Conservation (phyloP, 2,113 vertebrate species). For the Lepus americanus region DNA sequence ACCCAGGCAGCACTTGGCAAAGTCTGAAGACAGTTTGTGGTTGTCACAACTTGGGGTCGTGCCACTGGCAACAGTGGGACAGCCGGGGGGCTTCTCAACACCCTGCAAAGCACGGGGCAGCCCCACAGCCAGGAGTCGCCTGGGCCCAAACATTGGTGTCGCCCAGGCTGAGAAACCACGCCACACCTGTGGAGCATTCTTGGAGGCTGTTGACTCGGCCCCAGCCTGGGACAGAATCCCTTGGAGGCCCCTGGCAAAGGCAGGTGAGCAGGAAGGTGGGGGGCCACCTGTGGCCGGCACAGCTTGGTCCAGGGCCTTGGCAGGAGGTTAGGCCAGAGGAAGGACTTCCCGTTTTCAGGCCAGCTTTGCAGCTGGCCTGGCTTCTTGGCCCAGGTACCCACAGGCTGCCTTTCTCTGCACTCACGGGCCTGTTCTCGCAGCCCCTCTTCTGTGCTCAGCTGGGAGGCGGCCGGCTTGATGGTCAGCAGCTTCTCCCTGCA, state of each 20-base stretch:
- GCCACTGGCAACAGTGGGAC: not conserved
- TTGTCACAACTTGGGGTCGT: not conserved
- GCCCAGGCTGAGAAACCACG: not conserved
- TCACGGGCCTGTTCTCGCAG: accelerated
- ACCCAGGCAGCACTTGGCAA: accelerated
- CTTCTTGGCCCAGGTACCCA: not conserved
- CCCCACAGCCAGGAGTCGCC: too few species aligned
- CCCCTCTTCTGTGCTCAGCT: not conserved
- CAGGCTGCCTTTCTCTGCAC: not conserved
- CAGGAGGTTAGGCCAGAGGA: not conserved
- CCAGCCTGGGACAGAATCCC: not conserved
- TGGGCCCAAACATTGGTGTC: accelerated
- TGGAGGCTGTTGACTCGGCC: not conserved
- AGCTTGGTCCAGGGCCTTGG: not conserved
- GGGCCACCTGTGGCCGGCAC: not conserved
- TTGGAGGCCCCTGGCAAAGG: not conserved
- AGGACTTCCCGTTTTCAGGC: not conserved
- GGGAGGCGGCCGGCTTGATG: not conserved
- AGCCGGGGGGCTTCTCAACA: not conserved
- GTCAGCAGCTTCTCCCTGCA: not conserved
- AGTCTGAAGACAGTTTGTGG: not conserved
- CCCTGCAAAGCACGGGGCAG: not conserved
- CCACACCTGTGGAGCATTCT: not conserved
- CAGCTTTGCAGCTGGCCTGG: not conserved
- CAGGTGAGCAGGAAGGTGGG: not conserved